These are phyloP conservation scores for Penaeus japonicus DNA, from an alignment of 1,140 invertebrate genomes.

Conservation along the genomic window DNA sequence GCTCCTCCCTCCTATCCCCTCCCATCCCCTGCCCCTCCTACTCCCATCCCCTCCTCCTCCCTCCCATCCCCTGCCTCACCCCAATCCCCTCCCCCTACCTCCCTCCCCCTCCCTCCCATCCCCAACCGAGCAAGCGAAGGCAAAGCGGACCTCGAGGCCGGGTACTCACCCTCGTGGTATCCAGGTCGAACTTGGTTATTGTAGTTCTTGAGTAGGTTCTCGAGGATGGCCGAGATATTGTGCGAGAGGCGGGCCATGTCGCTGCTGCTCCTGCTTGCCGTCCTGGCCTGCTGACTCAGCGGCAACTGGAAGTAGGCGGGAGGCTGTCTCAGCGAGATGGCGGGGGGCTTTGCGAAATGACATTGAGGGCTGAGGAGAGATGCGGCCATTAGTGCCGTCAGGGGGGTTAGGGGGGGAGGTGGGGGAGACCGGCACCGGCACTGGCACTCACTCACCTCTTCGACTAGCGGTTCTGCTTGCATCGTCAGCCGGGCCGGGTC, in stretches of 20 bases:
- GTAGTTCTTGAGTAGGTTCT: constrained; percentile 68
- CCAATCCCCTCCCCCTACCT: no score
- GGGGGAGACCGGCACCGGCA: not conserved
- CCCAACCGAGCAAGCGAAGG: not conserved
- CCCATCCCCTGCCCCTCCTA: no score
- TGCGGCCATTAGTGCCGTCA: not conserved
- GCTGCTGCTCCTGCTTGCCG: constrained; percentile 31
- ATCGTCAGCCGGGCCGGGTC: no score
- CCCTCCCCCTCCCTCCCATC: no score
- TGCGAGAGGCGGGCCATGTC: constrained; percentile 60
- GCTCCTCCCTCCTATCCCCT: no score
- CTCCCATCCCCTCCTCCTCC: no score
- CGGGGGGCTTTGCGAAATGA: not conserved
- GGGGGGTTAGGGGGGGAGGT: not conserved
- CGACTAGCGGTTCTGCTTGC: not conserved
- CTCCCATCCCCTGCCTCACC: no score
- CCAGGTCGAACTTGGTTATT: constrained; percentile 68
- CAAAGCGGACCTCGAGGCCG: no score
- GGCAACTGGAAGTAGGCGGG: not conserved
- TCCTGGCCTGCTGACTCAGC: not conserved
- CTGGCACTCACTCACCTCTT: not conserved
- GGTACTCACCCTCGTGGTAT: constrained; percentile 65
- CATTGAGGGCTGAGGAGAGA: not conserved
- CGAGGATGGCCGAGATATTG: constrained; percentile 66
- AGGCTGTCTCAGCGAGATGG: no score